These are phyloP conservation scores for Aptenodytes forsteri DNA, from an alignment of 2,113 vertebrate species.

Conservation along the genomic window DNA sequence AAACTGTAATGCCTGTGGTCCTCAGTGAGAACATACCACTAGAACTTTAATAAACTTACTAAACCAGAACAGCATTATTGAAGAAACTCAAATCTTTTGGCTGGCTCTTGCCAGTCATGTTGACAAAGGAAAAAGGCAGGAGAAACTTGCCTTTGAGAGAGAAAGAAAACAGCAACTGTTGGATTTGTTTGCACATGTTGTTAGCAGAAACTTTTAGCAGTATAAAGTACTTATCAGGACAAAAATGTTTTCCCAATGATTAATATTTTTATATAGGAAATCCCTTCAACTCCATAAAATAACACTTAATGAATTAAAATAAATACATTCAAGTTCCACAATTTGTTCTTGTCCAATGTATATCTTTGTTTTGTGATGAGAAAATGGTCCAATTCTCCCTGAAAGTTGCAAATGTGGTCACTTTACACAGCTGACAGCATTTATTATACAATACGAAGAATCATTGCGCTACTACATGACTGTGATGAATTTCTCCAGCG, in stretches of 20 bases:
- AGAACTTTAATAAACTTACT: neutral
- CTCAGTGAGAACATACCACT: neutral
- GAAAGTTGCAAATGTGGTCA: neutral
- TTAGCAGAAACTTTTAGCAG: neutral
- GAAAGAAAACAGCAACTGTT: neutral
- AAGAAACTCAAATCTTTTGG: neutral
- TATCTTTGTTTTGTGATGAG: neutral
- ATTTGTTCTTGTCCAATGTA: constrained; percentile 5
- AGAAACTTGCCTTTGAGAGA: neutral
- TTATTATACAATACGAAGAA: constrained; percentile 48
- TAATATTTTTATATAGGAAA: neutral
- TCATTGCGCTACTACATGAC: neutral
- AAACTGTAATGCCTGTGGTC: neutral
- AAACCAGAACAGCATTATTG: neutral
- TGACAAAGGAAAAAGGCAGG: neutral
- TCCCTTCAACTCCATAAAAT: neutral
- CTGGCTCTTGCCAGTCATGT: neutral
- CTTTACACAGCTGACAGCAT: constrained; percentile 24
- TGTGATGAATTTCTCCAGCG: neutral
- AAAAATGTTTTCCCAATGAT: neutral
- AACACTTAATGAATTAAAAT: neutral
- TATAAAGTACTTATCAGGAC: neutral
- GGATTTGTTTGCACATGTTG: neutral
- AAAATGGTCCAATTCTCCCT: neutral
- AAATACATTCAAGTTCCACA: neutral